Conservation (phyloP, 2,113 vertebrate genomes). For the Callorhinus ursinus region DNA sequence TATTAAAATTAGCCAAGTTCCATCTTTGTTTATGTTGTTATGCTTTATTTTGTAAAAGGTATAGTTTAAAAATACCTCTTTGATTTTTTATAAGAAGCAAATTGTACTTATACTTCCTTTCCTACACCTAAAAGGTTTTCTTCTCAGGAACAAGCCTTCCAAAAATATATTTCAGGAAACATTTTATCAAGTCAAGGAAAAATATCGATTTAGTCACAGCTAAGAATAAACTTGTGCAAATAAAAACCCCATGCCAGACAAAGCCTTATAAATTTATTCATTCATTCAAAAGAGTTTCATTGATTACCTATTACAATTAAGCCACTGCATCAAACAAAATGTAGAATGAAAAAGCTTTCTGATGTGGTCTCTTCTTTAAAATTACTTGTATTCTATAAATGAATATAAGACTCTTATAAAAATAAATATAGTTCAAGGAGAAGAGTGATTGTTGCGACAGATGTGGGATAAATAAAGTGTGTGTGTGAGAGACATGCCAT, state of each 20-base stretch:
- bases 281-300: constrained; percentile 48
- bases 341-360: background rate
- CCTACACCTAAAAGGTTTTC: background rate
- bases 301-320: constrained; percentile 25
- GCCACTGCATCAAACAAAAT: background rate
- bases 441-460: background rate
- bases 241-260: constrained; percentile 16
- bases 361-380: background rate
- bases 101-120: constrained; percentile 58
- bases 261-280: constrained; percentile 44
- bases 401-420: background rate
- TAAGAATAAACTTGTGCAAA: constrained; percentile 52
- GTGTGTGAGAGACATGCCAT: background rate
- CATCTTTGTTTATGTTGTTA: constrained; percentile 15
- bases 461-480: constrained; percentile 16
- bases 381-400: background rate
- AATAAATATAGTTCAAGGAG: background rate
- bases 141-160: background rate
- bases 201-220: constrained; percentile 31
- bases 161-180: constrained; percentile 36
- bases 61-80: constrained; percentile 40
- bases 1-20: constrained; percentile 48
- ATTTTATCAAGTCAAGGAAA: constrained; percentile 55
- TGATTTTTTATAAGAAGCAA: background rate
- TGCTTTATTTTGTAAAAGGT: constrained; percentile 41